Percentiles rank a stretch among this genome's conserved stretches.
phyloP scores from a whole-genome alignment of 2,888 invertebrate genomes.

The Cosmorhoe ocellata region DNA sequence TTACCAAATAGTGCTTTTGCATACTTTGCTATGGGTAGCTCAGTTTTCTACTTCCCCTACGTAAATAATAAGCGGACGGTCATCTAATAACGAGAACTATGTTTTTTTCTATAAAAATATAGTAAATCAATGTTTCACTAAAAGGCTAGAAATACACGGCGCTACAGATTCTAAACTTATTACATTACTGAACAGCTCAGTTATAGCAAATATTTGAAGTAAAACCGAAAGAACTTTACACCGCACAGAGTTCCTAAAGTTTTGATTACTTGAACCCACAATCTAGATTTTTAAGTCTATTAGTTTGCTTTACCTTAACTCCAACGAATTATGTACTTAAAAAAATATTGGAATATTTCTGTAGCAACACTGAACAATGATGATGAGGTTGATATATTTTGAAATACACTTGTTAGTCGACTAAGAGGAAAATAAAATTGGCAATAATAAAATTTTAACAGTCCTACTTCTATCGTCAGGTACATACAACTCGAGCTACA shows the following conservation, averaged over 20 bases:
- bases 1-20: slow-evolving; percentile 8
- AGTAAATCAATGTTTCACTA: neutral
- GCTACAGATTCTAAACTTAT: neutral
- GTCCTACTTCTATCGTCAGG: too few relatives aligned
- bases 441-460: too few relatives aligned
- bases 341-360: slow-evolving; percentile 10
- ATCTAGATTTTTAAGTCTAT: neutral
- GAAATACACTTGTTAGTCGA: neutral
- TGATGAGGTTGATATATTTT: neutral
- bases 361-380: neutral
- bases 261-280: neutral
- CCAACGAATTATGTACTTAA: slow-evolving; percentile 10
- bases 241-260: slow-evolving; percentile 2
- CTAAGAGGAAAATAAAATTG: too few relatives aligned
- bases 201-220: neutral
- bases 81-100: slow-evolving; percentile 3
- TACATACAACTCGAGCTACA: too few relatives aligned
- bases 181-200: slow-evolving; percentile 2
- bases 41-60: slow-evolving; percentile 8
- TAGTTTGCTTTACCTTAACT: slow-evolving; percentile 12
- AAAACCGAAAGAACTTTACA: neutral
- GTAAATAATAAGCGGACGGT: slow-evolving; percentile 22
- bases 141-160: slow-evolving; percentile 3
- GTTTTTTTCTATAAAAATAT: slow-evolving; percentile 15
- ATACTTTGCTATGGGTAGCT: slow-evolving; percentile 9